phyloP scores from a whole-genome alignment of 2,113 vertebrate species.

The Brachyhypopomus gauderio region DNA sequence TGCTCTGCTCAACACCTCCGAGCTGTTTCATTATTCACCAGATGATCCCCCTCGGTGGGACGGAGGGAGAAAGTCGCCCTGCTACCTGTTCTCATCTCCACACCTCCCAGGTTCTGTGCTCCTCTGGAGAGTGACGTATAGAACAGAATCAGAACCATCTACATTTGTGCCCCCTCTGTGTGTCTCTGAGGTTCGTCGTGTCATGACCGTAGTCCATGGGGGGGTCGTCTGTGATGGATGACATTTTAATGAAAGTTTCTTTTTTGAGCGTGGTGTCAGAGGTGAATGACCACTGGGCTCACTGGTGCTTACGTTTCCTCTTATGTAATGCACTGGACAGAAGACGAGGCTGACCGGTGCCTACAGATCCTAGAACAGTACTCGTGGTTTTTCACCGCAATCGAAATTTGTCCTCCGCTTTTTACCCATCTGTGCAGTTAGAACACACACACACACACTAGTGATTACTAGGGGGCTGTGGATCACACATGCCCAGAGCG shows the following conservation, averaged over 20 bases:
- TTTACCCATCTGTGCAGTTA: no score
- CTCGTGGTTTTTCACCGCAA: no score
- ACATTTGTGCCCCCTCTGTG: not conserved
- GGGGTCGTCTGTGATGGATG: conserved; percentile 19
- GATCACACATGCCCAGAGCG: no score
- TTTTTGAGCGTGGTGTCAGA: conserved; percentile 23
- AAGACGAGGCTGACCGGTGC: no score
- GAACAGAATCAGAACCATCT: not conserved
- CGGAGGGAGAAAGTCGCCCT: not conserved
- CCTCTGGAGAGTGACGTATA: not conserved
- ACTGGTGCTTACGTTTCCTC: conserved; percentile 1
- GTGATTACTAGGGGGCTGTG: no score
- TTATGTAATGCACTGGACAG: no score
- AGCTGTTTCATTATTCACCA: conserved; percentile 8
- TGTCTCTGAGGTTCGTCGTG: conserved; percentile 2
- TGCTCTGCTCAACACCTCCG: not conserved
- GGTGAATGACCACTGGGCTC: not conserved
- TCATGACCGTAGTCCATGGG: not conserved
- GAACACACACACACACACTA: no score
- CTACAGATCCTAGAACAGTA: no score
- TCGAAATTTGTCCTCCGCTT: no score
- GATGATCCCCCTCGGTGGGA: not conserved
- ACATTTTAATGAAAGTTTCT: conserved; percentile 26
- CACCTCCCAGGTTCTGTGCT: not conserved
- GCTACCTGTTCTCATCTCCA: not conserved